Base-by-base conservation (phyloP, 2,113 vertebrate species). In the Psophia crepitans region DNA sequence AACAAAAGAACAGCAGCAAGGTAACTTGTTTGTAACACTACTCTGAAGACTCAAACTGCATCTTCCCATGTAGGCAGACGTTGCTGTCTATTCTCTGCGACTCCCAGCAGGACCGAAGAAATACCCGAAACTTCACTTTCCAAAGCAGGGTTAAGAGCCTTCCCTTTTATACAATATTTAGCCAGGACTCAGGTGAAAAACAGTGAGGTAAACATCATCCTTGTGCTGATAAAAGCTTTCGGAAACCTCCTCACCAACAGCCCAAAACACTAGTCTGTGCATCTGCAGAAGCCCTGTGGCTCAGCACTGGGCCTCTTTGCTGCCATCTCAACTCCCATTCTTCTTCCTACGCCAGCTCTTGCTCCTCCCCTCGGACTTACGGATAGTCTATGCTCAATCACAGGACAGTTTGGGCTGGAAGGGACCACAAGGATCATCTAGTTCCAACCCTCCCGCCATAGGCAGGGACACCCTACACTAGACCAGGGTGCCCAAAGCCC, bases 281-380 rank as follows among this genome's bases (percentile, higher is more conserved):
- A 65, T 20, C 54, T 69, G 37, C 49, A 68, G 37, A 84, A 61
- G 21, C 8, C 39, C 35, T 15, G 16, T 3, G 0, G 2, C 41
- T 41, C 26, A 44, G 22, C 11, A 26, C 7, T 11, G 48, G 4
- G 2, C 19, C 30, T 21, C 35, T 46, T 33, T 22, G 10, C 39
- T 57, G 24, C 65, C 9, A 44, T 49, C 24, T 46, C 41, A 83
- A 28, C 26, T 77, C 12, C 26, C 24, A 6, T 43, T 73, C 28
- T 49, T 75, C 58, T 41, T 83, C 28, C 41, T 23, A 9, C 2
- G 2, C 0, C 0, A 85, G 19, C 15, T 82, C 16, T 68, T 1
- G 3, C 14, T 22, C 35, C 44, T 65, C 32, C 6, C 14, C 35
- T 74, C 30, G 76, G 32, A 66, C 46, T 63, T 37, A 65, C 0